Base-by-base conservation (phyloP, 2,113 vertebrate genomes). In the Rhabdornis inornatus region DNA sequence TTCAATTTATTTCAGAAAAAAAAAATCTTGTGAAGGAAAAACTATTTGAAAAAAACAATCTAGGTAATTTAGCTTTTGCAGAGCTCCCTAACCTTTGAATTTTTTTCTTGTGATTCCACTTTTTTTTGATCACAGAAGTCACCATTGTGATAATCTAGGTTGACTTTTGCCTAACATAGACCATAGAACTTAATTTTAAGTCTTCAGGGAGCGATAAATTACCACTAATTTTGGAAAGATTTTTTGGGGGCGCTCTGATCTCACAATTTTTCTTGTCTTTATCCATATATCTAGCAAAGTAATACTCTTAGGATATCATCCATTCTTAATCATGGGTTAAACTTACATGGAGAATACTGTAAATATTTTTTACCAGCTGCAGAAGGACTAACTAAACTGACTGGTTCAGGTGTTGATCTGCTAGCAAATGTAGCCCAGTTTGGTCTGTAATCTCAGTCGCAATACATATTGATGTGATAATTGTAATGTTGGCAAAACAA, bases 111-210 rank as follows among this genome's bases (percentile, higher is more conserved):
- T 52, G 88, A 64, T 55, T 78, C 23, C 11, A 44, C 31, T 56
- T 17, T 18, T 53, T 76, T 91, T 83, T 89, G 87, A 87, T 94
- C 95, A 95, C 92, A 89, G 89, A 97, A 95, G 83, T 92, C 10
- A 1, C 95, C 96, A 97, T 96, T 96, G 95, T 97, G 95, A 95
- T 96, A 91, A 96, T 96, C 84, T 96, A 95, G 89, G 70, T 92
- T 95, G 81, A 76, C 77, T 96, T 94, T 91, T 95, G 91, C 61
- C 52, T 94, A 79, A 76, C 89, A 76, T 91, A 94, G 93, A 75
- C 84, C 96, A 92, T 91, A 88, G 92, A 92, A 96, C 70, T 85
- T 76, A 70, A 83, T 25, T 55, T 17, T 53, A 78, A 40, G 21
- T 88, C n/a, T 80, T 91, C n/a, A 69, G 33, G 50, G 33, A 71